These are phyloP conservation scores for Mionectes olivaceus DNA, from an alignment of 2,797 vertebrate species.

Conservation along the genomic window DNA sequence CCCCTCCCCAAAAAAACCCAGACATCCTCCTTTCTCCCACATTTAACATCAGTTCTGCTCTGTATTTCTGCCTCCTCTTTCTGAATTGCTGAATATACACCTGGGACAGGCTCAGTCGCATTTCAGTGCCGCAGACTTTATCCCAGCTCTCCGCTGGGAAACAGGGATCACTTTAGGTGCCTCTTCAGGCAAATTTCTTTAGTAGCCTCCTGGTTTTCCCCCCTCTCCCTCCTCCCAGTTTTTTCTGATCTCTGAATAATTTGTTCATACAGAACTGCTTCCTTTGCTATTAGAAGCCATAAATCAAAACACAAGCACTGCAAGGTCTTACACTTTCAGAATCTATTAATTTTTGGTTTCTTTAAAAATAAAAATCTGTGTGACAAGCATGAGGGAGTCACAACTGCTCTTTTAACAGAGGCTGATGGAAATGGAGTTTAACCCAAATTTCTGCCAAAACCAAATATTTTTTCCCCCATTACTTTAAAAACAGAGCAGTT, in stretches of 20 bases:
- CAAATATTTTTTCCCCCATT: neutral
- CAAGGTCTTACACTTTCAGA: slow-evolving; percentile 1
- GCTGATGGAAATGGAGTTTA: neutral
- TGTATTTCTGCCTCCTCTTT: neutral
- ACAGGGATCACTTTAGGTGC: neutral
- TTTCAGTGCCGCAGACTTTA: neutral
- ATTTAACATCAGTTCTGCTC: neutral
- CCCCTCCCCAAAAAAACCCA: rapidly evolving
- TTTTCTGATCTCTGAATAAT: neutral
- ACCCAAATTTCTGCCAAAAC: neutral
- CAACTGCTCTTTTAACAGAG: neutral
- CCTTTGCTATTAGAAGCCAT: neutral
- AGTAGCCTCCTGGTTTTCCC: neutral
- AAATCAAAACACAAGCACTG: slow-evolving; percentile 14
- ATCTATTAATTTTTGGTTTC: neutral
- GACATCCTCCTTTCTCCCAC: neutral
- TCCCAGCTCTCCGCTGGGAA: neutral
- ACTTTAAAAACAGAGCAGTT: neutral
- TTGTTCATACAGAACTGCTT: neutral
- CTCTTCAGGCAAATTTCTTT: neutral
- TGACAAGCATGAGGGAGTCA: neutral
- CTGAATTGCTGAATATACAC: neutral
- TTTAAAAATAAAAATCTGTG: neutral
- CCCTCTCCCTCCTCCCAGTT: neutral
- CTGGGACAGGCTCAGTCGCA: neutral